These are phyloP conservation scores for Squalus acanthias DNA, from an alignment of 2,797 vertebrate genomes.

Conservation along the genomic window DNA sequence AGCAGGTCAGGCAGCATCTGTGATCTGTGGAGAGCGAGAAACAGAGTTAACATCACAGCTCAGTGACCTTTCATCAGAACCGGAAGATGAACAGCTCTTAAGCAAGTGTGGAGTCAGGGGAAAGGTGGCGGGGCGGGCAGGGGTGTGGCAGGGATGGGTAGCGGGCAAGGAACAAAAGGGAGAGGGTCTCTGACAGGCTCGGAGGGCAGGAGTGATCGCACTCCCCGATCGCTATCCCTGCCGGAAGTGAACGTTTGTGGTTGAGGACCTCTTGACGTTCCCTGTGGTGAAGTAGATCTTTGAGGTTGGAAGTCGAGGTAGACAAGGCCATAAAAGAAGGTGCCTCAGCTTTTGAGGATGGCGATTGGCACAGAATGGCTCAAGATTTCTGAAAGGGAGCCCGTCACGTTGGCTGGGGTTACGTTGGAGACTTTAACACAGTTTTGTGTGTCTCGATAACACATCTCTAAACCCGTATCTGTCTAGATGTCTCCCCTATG, in stretches of 20 bases:
- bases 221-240: too few relatives aligned
- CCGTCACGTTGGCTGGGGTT: background rate
- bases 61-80: background rate
- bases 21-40: background rate
- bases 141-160: too few relatives aligned
- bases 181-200: background rate
- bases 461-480: background rate
- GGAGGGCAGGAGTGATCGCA: background rate
- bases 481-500: background rate
- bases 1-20: too few relatives aligned
- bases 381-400: too few relatives aligned
- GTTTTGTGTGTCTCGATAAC: background rate
- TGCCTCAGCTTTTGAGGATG: background rate
- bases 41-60: too few relatives aligned
- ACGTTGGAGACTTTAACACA: background rate
- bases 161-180: too few relatives aligned
- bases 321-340: background rate
- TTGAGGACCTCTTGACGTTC: background rate
- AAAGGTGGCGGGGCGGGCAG: background rate
- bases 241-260: background rate
- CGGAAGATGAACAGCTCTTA: background rate
- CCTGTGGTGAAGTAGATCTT: background rate
- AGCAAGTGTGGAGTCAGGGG: background rate
- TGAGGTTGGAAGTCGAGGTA: background rate
- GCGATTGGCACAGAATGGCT: background rate